Evolutionary conservation across 1,140 invertebrate species (phyloP), one percentile per base, ranked within the genome.

Genomic region (Dryas iulia): DNA sequence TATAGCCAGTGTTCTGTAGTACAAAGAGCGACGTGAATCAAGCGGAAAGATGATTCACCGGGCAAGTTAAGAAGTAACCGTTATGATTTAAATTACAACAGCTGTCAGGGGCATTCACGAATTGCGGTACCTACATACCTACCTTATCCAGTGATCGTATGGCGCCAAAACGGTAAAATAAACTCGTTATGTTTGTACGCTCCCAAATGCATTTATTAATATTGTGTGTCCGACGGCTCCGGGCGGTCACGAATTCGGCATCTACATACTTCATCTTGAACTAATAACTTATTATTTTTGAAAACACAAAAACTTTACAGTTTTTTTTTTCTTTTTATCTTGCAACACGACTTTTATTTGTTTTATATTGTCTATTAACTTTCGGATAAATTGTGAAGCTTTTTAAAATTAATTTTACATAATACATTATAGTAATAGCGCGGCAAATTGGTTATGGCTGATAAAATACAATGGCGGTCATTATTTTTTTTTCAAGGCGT

Each of bases 61-160:
- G 64, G 70, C 78, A 81, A 81, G 78, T 78, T 80, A 82, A 87
- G 85, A 87, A 84, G 71, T 79, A 86, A 89, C 86, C 84, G 88
- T 90, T 90, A 90, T 86, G 82, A 86, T 89, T 88, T 86, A 84
- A 89, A 89, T 87, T 83, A 83, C 77, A 80, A 83, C 84, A 85
- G 83, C 81, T 86, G 84, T 82, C 82, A 84, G 73, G 75, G 82
- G 77, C 76, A 83, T 75, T 78, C 80, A 79, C 80, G 78, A 80
- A 80, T 88, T 88, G 84, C 84, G 84, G 84, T 87, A 88, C 79
- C 76, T 77, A 79, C 82, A 78, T 88, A 84, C 74, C 76, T 78
- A 72, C 66, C 74, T 76, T 77, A 72, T 62, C 71, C 70, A 70
- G 54, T 71, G 71, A 74, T 68, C 75, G 72, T 60, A 73, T 76